Base-by-base conservation (phyloP, 2,113 vertebrate species). In the Tachuris rubrigastra region DNA sequence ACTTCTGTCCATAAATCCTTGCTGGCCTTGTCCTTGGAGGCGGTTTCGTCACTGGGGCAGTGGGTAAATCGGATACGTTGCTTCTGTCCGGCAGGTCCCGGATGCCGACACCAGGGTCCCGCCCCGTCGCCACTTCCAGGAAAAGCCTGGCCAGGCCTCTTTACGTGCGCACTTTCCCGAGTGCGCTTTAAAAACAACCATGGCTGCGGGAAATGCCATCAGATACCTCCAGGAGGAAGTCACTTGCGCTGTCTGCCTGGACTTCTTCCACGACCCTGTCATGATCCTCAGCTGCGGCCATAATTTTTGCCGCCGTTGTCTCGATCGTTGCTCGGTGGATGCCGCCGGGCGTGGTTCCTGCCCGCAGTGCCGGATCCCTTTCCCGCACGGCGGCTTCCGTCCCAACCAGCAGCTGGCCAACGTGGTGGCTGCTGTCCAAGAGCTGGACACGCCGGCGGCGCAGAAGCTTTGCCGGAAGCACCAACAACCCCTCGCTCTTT, bases 131-230 rank as follows among this genome's bases (percentile, higher is more conserved):
- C 31, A 0, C 41, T 39, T 55, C 44, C 66, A 25, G 47, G 20
- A 55, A 25, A 33, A 4, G 9, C 21, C 3, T 4, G 18, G 6
- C 33, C 39, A 1, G 18, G 63, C 30, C n/a, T 23, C 44, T 27
- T 20, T 1, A 2, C 2, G 11, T 10, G n/a, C 31, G 25, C 13
- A 1, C 33, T 41, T 12, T 44, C 20, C 14, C 1, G 4, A 11
- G 6, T 0, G 22, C 19, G 11, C 19, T 21, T 3, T 5, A 11
- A 35, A 46, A 35, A 15, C 66, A 30, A 3, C n/a, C 27, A 8
- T 4, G 39, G 67, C 46, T 0, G 35, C 23, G 11, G 60, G 41
- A 31, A 49, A 7, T 3, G 35, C 33, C 4, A 1, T 56, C 47
- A 21, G 10, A 10, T 22, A 10, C 2, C 28, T 74, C 33, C 85